phyloP scores from a whole-genome alignment of 2,888 invertebrate species.

The Hypomecis atomaria region DNA sequence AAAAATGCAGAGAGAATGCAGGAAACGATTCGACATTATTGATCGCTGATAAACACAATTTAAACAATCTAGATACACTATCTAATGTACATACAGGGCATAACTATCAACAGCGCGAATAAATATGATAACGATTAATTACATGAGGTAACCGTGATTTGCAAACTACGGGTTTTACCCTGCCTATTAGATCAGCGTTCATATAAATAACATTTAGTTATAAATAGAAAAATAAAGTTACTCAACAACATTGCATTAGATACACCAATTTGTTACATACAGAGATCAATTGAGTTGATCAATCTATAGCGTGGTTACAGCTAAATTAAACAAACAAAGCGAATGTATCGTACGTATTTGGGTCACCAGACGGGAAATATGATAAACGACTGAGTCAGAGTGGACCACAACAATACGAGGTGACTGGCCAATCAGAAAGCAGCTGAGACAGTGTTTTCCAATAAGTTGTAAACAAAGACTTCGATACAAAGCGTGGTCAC shows the following conservation, averaged over 20 bases:
- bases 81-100: background rate
- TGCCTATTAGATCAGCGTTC: background rate
- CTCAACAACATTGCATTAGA: background rate
- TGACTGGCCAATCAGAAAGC: conserved; percentile 15
- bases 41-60: background rate
- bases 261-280: conserved; percentile 8
- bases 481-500: conserved; percentile 15
- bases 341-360: conserved; percentile 28
- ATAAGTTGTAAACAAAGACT: conserved; percentile 23
- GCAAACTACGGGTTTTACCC: background rate
- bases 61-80: background rate
- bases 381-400: conserved; percentile 36
- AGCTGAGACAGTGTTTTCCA: conserved; percentile 11
- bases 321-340: conserved; percentile 25
- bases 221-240: background rate
- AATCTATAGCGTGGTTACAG: conserved; percentile 13
- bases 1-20: no score
- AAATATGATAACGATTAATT: no score
- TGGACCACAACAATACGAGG: conserved; percentile 18
- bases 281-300: conserved; percentile 27
- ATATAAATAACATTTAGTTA: background rate
- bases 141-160: background rate
- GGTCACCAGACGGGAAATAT: conserved; percentile 33
- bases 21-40: background rate
- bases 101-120: background rate